A percentile compares a stretch with the other conserved stretches of the same genome.
phyloP scores from a whole-genome alignment of 2,797 vertebrate genomes.

The Coilia nasus region DNA sequence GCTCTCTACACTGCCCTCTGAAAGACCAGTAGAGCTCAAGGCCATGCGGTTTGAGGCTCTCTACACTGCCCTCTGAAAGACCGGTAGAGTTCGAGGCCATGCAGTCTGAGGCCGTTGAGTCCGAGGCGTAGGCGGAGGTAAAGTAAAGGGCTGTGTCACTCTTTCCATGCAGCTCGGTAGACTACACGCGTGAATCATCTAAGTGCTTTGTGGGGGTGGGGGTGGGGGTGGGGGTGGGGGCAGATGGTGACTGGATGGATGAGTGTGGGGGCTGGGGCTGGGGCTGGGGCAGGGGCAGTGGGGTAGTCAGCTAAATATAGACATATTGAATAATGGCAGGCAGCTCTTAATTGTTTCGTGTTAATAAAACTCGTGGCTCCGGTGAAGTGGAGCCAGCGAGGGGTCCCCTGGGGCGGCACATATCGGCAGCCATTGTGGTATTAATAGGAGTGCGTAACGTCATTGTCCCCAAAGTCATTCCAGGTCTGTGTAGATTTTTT shows the following conservation, averaged over 20 bases:
- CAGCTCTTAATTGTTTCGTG: constrained; percentile 43
- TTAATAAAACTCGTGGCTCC: constrained; percentile 41
- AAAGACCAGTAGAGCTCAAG: too few species aligned
- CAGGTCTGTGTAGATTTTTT: neutral
- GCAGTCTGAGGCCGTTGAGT: too few species aligned
- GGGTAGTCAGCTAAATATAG: constrained; percentile 32
- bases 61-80: too few species aligned
- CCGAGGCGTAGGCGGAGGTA: too few species aligned
- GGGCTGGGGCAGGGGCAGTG: too few species aligned
- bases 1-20: too few species aligned
- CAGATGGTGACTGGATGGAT: too few species aligned
- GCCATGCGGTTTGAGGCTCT: too few species aligned
- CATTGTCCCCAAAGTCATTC: neutral
- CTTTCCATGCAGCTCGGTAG: too few species aligned
- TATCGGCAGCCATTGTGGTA: constrained; percentile 35
- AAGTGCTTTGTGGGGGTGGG: neutral
- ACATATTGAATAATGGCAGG: constrained; percentile 32
- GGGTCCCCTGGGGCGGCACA: constrained; percentile 15
- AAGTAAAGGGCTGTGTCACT: too few species aligned
- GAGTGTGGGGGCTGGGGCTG: neutral
- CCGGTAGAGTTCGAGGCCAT: too few species aligned
- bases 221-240: neutral
- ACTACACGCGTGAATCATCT: neutral
- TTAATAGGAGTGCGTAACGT: constrained; percentile 17
- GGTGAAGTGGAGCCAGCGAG: neutral